phyloP scores from a whole-genome alignment of 2,888 invertebrate genomes.

The Dilophus febrilis region DNA sequence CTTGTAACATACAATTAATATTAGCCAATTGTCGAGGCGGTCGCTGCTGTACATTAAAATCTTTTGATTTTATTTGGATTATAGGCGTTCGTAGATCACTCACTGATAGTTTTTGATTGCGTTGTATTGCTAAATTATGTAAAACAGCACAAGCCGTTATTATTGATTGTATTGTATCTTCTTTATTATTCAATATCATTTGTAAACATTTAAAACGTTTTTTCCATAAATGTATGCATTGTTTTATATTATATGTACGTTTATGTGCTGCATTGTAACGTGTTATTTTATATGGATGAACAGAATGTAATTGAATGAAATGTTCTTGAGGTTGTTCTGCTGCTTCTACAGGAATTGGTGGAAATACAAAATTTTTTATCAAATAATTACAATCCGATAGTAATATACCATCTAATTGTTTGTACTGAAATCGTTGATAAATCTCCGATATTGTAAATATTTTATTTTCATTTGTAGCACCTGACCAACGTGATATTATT shows the following conservation, averaged over 20 bases:
- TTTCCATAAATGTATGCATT: constrained; percentile 12
- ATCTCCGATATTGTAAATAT: constrained; percentile 12
- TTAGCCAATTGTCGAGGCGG: no score
- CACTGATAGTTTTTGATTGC: constrained; percentile 10
- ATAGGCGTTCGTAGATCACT: constrained; percentile 3
- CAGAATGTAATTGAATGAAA: no score
- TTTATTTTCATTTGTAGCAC: constrained; percentile 13
- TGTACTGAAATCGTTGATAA: constrained; percentile 9
- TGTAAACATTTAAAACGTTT: constrained; percentile 14
- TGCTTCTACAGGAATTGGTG: constrained; percentile 9
- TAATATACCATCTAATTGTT: constrained; percentile 12
- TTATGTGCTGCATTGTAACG: constrained; percentile 12
- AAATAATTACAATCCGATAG: constrained; percentile 11
- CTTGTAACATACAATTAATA: background rate
- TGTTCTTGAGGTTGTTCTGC: no score
- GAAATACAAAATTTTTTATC: constrained; percentile 10
- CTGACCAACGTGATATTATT: constrained; percentile 12
- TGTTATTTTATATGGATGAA: no score
- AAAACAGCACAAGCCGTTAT: constrained; percentile 13
- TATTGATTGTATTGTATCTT: constrained; percentile 13
- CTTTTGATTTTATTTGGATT: no score
- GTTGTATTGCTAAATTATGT: constrained; percentile 13
- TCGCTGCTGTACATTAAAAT: no score
- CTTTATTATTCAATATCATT: constrained; percentile 12
- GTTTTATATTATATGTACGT: constrained; percentile 10